These are phyloP conservation scores for Volucella zonaria DNA, from an alignment of 2,888 invertebrate genomes.

Conservation along the genomic window DNA sequence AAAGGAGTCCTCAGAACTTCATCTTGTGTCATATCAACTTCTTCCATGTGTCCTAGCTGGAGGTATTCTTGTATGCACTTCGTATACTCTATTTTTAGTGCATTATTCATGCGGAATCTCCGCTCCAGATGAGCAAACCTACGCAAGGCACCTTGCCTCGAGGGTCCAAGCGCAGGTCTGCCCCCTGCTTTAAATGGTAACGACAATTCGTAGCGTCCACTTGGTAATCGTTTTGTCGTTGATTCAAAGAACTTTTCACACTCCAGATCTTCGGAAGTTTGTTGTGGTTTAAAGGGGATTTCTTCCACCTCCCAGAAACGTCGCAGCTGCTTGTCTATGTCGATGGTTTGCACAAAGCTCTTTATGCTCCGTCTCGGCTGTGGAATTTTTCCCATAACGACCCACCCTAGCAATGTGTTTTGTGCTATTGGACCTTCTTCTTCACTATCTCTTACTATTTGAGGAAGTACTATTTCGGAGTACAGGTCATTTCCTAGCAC, in stretches of 20 bases:
- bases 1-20: background rate
- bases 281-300: background rate
- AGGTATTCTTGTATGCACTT: background rate
- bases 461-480: background rate
- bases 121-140: background rate
- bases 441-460: background rate
- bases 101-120: background rate
- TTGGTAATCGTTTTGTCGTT: background rate
- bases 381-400: background rate
- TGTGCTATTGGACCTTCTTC: background rate
- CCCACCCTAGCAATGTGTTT: background rate
- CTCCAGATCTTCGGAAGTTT: background rate
- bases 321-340: background rate
- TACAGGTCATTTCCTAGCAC: background rate
- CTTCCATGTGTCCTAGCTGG: background rate
- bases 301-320: background rate
- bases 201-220: background rate
- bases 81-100: background rate
- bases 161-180: too few species aligned
- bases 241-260: background rate
- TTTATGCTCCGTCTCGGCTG: background rate
- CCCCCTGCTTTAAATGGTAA: too few species aligned
- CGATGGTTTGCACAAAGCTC: background rate
- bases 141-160: background rate
- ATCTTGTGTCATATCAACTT: background rate